Evolutionary conservation across 1,140 invertebrate genomes (phyloP).

Genomic region (Zaprionus camerounensis): DNA sequence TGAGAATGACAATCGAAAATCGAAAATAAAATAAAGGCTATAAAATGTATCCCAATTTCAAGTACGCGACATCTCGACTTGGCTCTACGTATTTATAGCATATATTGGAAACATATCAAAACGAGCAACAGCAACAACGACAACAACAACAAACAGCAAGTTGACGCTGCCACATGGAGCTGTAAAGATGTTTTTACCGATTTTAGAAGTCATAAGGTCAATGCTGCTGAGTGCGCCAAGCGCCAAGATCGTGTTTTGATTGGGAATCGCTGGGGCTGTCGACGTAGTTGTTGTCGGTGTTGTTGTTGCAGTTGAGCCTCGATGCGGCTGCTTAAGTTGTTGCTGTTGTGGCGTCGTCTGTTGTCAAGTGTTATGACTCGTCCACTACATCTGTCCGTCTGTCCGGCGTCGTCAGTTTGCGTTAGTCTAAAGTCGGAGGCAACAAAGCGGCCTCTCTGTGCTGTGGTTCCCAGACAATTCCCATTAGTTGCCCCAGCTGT

Average conservation of each 20-base stretch:
- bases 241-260: conserved; percentile 80
- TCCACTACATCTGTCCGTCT: conserved; percentile 42
- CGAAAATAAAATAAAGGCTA: conserved; percentile 48
- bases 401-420: conserved; percentile 27
- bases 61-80: conserved; percentile 66
- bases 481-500: conserved; percentile 37
- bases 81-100: conserved; percentile 74
- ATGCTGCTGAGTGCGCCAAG: conserved; percentile 68
- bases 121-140: conserved; percentile 35
- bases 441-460: conserved; percentile 64
- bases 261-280: conserved; percentile 51
- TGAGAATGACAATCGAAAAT: conserved; percentile 37
- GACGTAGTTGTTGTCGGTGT: conserved; percentile 32
- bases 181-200: conserved; percentile 83
- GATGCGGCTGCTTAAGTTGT: conserved; percentile 30
- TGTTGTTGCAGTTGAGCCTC: conserved; percentile 37
- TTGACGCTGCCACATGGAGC: conserved; percentile 68
- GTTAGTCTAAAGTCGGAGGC: conserved; percentile 53
- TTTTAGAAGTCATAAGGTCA: conserved; percentile 83
- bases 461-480: conserved; percentile 62
- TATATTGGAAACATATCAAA: conserved; percentile 65
- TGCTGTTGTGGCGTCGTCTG: conserved; percentile 42
- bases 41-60: conserved; percentile 80
- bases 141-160: conserved; percentile 31
- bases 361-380: conserved; percentile 80